Evolutionary conservation across 2,113 vertebrate species (phyloP), one percentile per base, ranked within the genome.

Genomic region (Dicrurus megarhynchus): DNA sequence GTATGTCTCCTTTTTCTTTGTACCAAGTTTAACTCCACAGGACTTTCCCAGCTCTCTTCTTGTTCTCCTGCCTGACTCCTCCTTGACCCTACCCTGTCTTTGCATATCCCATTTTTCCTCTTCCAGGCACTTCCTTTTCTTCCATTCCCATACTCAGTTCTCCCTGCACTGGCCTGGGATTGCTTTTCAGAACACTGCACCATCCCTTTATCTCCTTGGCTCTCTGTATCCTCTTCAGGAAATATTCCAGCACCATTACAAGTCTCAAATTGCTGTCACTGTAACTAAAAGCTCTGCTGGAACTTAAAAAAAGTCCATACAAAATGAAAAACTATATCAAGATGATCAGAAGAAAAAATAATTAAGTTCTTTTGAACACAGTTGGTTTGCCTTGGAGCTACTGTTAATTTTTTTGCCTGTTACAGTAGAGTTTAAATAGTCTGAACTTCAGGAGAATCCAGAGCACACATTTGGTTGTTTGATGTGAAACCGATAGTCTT

Each of bases 31-130:
- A 85, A 65, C 59, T 53, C 37, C 26, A 2, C 82, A 47, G 83
- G 83, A 84, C 92, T 94, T 95, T 68, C 86, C 73, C 86, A 84
- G 35, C 50, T 90, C 64, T 44, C 39, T 28, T 11, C 46, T 44
- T 9, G 1, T 46, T 47, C 47, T 83, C 21, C 55, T 22, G 41
- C 41, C 11, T 16, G 39, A 13, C n/a, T 33, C 8, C 60, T 83
- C 70, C 90, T 87, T 13, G 33, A 5, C 35, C 27, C n/a, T 35
- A 27, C 13, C 71, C 50, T 6, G 4, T 60, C 74, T 53, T 9
- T 50, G 30, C n/a, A 3, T 7, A 19, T 39, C 33, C 33, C 53
- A 2, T 39, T 87, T 80, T 75, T 49, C 37, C 39, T 35, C 41
- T 64, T 35, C 10, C 50, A 86, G 26, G 57, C 23, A 0, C 37